Base-by-base conservation (phyloP, 1,140 invertebrate species). In the Drosophila albomicans region DNA sequence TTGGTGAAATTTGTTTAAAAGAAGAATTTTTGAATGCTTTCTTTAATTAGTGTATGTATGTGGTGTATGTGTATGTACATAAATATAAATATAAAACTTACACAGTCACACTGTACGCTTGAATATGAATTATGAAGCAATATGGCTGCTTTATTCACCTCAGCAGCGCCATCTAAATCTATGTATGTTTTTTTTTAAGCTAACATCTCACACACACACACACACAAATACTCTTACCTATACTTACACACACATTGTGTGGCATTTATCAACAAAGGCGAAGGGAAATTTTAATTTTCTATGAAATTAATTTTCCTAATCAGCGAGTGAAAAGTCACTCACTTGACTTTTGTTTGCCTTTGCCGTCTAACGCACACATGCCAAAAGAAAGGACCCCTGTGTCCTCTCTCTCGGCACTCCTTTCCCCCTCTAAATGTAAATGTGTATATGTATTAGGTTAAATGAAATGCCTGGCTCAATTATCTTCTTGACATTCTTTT, bases 291-390 rank as follows among this genome's bases (percentile, higher is more conserved):
- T 54, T 41, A 79, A 79, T 88, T 82, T 86, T 72, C 71, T 82
- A 77, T 82, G 68, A 88, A 86, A 88, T 86, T 86, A 86, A 86
- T 86, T 86, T 77, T 57, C 75, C 76, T 79, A 88, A 86, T 87
- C 82, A 82, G 69, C 68, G 32, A 73, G 41, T 64, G 52, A 73
- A 81, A 82, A 86, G 82, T 82, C 82, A 87, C 28, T 86, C 84
- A 70, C 65, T 68, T 79, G 78, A 73, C 70, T 84, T 78, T 78
- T 81, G 66, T 63, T 70, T 75, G 58, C 72, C 52, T 72, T 70
- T 70, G 72, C 43, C 72, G 52, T 75, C 72, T 69, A 58, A 68
- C 45, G 61, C 81, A 68, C 78, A 70, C 69, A 80, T 70, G 48
- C 38, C 48, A 54, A 68, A 20, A 54, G 6, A 28, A 15, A 75